These are phyloP conservation scores for Parnassius orleans DNA, from an alignment of 2,888 invertebrate species.

Conservation along the genomic window DNA sequence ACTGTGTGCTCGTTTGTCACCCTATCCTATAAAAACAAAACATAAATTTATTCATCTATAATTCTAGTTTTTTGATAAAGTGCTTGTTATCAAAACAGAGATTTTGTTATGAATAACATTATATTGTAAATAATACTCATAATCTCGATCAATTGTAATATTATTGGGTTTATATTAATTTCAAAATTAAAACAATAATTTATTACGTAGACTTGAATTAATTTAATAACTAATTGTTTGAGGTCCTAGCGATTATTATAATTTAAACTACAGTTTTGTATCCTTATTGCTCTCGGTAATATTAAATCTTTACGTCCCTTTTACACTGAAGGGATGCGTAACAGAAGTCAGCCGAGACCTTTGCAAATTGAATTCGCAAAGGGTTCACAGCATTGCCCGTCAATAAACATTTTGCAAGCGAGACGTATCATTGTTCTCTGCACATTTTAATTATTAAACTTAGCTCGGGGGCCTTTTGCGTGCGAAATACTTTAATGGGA, in stretches of 20 bases:
- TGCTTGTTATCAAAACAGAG: no score
- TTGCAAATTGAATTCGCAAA: constrained; percentile 72
- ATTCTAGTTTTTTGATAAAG: no score
- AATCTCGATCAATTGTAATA: no score
- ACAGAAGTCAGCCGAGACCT: constrained; percentile 40
- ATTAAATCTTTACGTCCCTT: constrained; percentile 24
- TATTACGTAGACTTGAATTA: no score
- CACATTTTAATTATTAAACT: constrained; percentile 74
- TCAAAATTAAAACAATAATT: no score
- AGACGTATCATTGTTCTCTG: constrained; percentile 73
- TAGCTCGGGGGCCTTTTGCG: constrained; percentile 50
- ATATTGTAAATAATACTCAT: no score
- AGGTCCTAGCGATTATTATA: not conserved
- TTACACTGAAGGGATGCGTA: constrained; percentile 19
- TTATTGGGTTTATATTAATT: no score
- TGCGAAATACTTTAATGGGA: constrained; percentile 46
- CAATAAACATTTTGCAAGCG: constrained; percentile 70
- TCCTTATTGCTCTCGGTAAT: constrained; percentile 15
- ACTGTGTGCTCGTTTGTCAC: no score
- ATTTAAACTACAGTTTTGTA: not conserved
- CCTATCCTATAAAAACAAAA: no score
- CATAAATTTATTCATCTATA: no score
- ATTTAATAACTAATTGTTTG: no score
- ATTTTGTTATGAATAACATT: no score
- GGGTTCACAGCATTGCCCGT: constrained; percentile 59